These are phyloP conservation scores for Henricia sp. DNA, from an alignment of 53 echinoderm and acorn worm species.

Conservation along the genomic window DNA sequence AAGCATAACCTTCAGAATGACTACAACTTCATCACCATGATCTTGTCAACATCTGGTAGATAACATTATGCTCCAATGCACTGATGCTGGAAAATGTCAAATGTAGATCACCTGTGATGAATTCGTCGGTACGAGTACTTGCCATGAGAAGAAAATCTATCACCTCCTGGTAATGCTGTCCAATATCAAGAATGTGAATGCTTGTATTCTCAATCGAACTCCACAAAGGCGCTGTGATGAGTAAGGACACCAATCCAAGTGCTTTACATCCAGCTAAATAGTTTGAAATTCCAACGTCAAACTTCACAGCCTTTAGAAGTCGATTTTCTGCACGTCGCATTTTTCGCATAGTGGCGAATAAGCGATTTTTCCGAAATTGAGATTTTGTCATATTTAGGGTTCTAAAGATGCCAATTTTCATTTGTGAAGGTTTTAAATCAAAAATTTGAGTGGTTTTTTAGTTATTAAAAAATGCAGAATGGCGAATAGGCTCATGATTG, in stretches of 20 bases:
- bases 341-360: too few species aligned
- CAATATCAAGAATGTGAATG: constrained; percentile 59
- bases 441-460: too few species aligned
- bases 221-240: constrained; percentile 69
- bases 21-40: constrained; percentile 30
- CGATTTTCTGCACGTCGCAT: constrained; percentile 28
- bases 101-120: constrained; percentile 1
- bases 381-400: too few species aligned
- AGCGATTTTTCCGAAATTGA: too few species aligned
- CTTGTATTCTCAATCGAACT: constrained; percentile 28
- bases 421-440: too few species aligned
- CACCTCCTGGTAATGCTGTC: constrained; percentile 44
- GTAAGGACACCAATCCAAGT: constrained; percentile 43
- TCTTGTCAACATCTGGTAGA: constrained; percentile 27
- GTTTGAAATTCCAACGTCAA: constrained; percentile 33
- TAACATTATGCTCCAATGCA: constrained; percentile 14
- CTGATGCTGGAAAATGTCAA: not conserved
- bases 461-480: too few species aligned
- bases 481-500: too few species aligned
- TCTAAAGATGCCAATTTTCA: too few species aligned
- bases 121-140: not conserved
- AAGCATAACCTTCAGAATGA: constrained; percentile 58
- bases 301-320: constrained; percentile 43
- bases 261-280: constrained; percentile 65
- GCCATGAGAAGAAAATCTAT: constrained; percentile 38